Base-by-base conservation (phyloP, 2,888 invertebrate genomes). In the Acutogordius australiensis region DNA sequence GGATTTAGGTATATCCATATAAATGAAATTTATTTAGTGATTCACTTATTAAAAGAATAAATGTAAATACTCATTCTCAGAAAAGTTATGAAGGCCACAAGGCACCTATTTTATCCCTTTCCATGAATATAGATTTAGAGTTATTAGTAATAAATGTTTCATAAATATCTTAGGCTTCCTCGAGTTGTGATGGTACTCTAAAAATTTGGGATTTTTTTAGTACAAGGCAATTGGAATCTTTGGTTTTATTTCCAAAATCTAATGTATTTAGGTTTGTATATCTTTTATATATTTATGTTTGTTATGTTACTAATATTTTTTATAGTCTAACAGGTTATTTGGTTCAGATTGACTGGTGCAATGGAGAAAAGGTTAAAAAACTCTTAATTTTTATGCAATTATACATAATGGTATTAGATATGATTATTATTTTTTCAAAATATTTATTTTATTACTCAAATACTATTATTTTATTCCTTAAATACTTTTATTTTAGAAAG, bases 141-240 rank as follows among this genome's bases (percentile, higher is more conserved):
- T 37, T 37, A 13, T 37, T 37, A 37, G 37, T 37, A 37, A 37
- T 37, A 37, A 13, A 37, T 37, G 18, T 13, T 37, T 37, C 18
- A 37, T 37, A 37, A 13, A 13, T 37, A 37, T 37, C 37, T 13
- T 13, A 51, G 51, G 51, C 51, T 21, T 51, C 51, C 4, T 51
- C 51, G 23, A 51, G 51, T 23, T 51, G 51, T 51, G 51, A 51
- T 51, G 51, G 51, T 4, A 21, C 51, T 51, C 18, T 51, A 21
- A 51, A 51, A 51, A 51, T 51, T 4, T 51, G 51, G 51, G 51
- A 51, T 51, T 51, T 4, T 51, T 37, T 37, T 13, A 37, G 37
- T 37, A 37, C 18, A 18, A 37, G 18, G 8, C 18, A 18, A 8
- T 13, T 18, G 18, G 18, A 37, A 37, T 13, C 37, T 18, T 37